Evolutionary conservation across 2,888 invertebrate species (phyloP).

Genomic region (Drosophila niveifrons): DNA sequence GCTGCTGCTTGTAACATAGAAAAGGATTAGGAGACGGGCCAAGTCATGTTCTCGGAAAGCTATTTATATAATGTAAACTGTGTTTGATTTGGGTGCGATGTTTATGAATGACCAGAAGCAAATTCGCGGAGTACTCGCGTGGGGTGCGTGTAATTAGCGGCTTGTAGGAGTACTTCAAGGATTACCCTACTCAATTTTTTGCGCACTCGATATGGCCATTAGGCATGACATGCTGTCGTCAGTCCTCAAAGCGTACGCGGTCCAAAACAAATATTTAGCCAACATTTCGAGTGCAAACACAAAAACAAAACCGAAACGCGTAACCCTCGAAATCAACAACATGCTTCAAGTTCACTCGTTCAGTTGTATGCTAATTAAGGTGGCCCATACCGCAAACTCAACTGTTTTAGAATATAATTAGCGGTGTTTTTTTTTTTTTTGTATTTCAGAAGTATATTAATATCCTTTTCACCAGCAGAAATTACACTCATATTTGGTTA

Average conservation of each 20-base stretch:
- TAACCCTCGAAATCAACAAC: constrained; percentile 37
- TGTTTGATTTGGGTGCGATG: constrained; percentile 39
- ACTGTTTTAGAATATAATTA: constrained; percentile 41
- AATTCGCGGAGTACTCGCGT: not conserved
- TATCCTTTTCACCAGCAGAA: constrained; percentile 7
- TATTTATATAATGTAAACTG: constrained; percentile 15
- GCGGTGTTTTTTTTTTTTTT: constrained; percentile 14
- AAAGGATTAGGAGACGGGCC: constrained; percentile 7
- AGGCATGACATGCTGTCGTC: constrained; percentile 70
- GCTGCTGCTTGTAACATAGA: constrained; percentile 21
- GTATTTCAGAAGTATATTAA: constrained; percentile 11
- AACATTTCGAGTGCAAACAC: constrained; percentile 65
- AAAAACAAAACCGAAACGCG: constrained; percentile 13
- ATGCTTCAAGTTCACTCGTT: constrained; percentile 8
- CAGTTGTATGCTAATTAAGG: constrained; percentile 31
- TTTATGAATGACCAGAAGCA: constrained; percentile 12
- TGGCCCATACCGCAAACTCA: constrained; percentile 3
- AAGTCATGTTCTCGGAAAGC: constrained; percentile 25
- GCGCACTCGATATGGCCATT: constrained; percentile 67
- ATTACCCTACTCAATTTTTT: constrained; percentile 64
- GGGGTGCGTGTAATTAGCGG: constrained; percentile 61
- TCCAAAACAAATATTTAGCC: constrained; percentile 65
- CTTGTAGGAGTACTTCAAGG: constrained; percentile 32
- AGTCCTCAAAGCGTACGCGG: constrained; percentile 27
- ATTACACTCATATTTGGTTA: constrained; percentile 22